Evolutionary conservation across 2,888 invertebrate species (phyloP), one percentile per base, ranked within the genome.

Genomic region (Apamea epomidion): DNA sequence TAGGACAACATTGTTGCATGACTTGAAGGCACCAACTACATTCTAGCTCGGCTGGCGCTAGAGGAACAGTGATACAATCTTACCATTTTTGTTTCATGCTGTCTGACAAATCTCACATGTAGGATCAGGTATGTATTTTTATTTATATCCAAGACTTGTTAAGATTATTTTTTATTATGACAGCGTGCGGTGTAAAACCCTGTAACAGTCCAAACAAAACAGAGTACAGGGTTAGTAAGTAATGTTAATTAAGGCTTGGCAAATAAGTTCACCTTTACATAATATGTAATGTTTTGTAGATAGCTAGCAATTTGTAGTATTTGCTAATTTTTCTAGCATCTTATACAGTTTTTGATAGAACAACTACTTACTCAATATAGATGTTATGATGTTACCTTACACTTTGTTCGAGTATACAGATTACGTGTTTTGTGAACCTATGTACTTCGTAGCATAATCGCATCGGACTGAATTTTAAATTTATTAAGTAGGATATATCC

Each of bases 91-190:
- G 93, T 96, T 96, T 91, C 96, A 96, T 93, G 96, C 94, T 83
- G 84, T 83, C 91, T 89, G n/a, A 80, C 68, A 65, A 80, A 85
- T 81, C 76, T 83, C 76, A 80, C 64, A 74, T 81, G 87, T 91
- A 96, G 96, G 96, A 96, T 91, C 96, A 96, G 96, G 96, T 96
- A 96, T 94, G 96, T 96, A 90, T 80, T 77, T 77, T 84, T 82
- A 79, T 83, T 83, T 78, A 80, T 73, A 68, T 68, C 5, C 70
- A 80, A 80, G 21, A 82, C 67, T 81, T 87, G 65, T 80, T 54
- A 71, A 74, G 60, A 85, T 80, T 76, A 79, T 64, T 74, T 74
- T 76, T 82, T 80, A 72, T 80, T 72, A 78, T 68, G 51, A 81
- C 81, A 87, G 84, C 58, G 79, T 81, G 81, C 45, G 78, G 78